Conservation (phyloP, 2,888 invertebrate species). For the Papilio gigon region DNA sequence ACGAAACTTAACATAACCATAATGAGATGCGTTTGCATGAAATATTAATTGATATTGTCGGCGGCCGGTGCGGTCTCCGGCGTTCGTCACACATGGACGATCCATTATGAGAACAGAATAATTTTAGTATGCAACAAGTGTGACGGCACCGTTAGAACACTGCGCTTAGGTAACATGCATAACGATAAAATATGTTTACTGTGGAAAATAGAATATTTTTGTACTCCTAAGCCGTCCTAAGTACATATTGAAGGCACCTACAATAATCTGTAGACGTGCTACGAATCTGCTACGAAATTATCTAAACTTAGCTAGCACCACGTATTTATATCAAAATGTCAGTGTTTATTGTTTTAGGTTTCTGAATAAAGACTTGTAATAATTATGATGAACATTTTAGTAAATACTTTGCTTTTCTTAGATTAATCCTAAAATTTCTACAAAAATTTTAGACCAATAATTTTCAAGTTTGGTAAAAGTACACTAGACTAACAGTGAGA, state of each 20-base stretch:
- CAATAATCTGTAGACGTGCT: conserved; percentile 68
- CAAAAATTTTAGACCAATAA: neutral
- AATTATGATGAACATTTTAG: neutral
- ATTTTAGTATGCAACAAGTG: conserved; percentile 53
- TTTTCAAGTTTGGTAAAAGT: neutral
- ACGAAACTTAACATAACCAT: conserved; percentile 46
- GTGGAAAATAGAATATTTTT: conserved; percentile 27
- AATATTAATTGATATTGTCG: conserved; percentile 49
- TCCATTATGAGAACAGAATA: conserved; percentile 55
- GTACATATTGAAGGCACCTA: conserved; percentile 50
- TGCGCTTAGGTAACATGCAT: conserved; percentile 40
- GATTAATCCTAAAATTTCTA: neutral
- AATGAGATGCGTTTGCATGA: conserved; percentile 47
- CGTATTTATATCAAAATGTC: conserved; percentile 4
- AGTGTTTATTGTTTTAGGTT: neutral
- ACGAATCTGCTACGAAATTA: conserved; percentile 66
- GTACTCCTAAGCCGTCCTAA: conserved; percentile 17
- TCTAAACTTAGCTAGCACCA: neutral
- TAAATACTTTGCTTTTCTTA: neutral
- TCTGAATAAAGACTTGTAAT: neutral
- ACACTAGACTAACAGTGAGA: neutral
- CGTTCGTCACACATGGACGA: conserved; percentile 57
- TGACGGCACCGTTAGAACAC: conserved; percentile 54
- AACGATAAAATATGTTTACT: conserved; percentile 42
- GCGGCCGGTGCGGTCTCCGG: conserved; percentile 45